Percentiles rank a stretch among this genome's conserved stretches.
These are phyloP conservation scores for Himalopsyche anomala DNA, from an alignment of 2,888 invertebrate species.

Conservation along the genomic window DNA sequence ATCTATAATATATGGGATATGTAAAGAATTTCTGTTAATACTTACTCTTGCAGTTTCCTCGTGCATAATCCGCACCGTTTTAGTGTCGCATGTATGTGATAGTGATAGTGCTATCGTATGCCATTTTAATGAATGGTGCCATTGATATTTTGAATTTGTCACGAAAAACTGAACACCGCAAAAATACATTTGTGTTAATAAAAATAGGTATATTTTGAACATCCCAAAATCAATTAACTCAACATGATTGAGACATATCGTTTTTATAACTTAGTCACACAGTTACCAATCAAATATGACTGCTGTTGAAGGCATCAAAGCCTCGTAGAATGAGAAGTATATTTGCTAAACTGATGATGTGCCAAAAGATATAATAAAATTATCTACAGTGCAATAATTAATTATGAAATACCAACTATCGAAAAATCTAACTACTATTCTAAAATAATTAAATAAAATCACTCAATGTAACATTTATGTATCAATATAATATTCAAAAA, in stretches of 20 bases:
- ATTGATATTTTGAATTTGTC: too few relatives aligned
- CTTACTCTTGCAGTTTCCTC: conserved; percentile 12
- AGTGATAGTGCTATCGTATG: neutral
- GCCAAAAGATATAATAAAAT: neutral
- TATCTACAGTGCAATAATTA: conserved; percentile 15
- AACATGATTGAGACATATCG: too few relatives aligned
- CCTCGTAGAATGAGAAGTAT: neutral
- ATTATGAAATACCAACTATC: neutral
- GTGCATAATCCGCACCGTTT: neutral
- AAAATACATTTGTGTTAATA: too few relatives aligned
- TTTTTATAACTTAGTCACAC: too few relatives aligned
- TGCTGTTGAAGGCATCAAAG: neutral
- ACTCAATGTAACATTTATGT: neutral
- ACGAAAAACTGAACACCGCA: too few relatives aligned
- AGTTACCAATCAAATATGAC: too few relatives aligned
- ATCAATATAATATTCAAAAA: neutral
- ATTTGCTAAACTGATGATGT: conserved; percentile 30
- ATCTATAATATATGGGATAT: neutral
- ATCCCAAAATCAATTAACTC: too few relatives aligned
- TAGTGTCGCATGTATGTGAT: neutral
- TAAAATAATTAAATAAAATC: conserved; percentile 13
- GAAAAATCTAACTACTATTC: conserved; percentile 2
- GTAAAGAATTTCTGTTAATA: neutral
- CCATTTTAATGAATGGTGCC: neutral
- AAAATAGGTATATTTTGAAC: too few relatives aligned